A percentile compares a stretch with the other conserved stretches of the same genome.
These are phyloP conservation scores for Liasis olivaceus DNA, from an alignment of 2,797 vertebrate species.

Conservation along the genomic window DNA sequence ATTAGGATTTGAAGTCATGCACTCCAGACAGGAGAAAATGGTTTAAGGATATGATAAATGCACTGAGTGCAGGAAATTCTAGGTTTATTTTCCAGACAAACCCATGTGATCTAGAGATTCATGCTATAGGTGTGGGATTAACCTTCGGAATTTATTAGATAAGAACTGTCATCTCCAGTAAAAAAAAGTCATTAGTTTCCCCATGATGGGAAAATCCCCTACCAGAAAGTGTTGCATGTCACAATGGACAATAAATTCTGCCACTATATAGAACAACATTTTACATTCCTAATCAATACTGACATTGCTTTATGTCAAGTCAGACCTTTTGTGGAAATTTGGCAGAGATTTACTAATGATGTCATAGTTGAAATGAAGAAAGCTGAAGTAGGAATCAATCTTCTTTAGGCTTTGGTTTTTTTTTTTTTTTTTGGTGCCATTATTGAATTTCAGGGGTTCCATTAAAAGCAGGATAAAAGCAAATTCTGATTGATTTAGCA, in stretches of 20 bases:
- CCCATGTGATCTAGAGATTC: not conserved
- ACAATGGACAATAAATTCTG: not conserved
- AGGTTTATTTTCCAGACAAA: not conserved
- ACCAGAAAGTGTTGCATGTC: not conserved
- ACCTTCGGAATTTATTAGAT: not conserved
- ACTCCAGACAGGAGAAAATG: not conserved
- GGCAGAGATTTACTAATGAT: not conserved
- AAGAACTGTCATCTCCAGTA: not conserved
- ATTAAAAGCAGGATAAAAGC: not conserved
- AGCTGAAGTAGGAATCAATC: not conserved
- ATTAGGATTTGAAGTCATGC: not conserved
- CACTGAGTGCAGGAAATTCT: not conserved
- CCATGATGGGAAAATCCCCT: not conserved
- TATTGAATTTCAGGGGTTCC: not conserved
- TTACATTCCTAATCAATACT: not conserved
- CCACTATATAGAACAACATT: too few relatives aligned
- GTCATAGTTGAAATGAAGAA: conserved; percentile 41
- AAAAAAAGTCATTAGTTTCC: not conserved
- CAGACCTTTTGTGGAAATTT: not conserved
- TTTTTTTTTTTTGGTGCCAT: not conserved
- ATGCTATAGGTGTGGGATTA: not conserved
- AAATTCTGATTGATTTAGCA: conserved; percentile 21
- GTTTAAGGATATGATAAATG: not conserved
- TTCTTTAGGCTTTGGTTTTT: not conserved
- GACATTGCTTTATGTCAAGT: not conserved